Conservation (phyloP, 2,888 invertebrate genomes). For the Polymixis lichenea region DNA sequence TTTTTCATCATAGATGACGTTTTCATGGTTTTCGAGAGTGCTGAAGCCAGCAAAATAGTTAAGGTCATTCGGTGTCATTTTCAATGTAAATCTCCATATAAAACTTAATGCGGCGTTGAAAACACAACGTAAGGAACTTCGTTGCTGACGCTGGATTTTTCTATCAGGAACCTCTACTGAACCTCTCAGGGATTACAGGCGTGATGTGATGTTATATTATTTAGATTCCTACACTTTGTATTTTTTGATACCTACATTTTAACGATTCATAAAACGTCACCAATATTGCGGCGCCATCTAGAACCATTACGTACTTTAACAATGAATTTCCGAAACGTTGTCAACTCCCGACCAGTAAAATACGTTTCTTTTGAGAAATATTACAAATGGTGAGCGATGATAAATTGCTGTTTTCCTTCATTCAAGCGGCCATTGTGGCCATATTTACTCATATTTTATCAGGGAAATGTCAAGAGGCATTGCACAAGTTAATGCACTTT, state of each 20-base stretch:
- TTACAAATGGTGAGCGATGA: slow-evolving; percentile 39
- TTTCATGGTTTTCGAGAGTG: no score
- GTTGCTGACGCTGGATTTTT: no score
- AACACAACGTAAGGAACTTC: no score
- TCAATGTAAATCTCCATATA: no score
- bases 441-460: slow-evolving; percentile 19
- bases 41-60: no score
- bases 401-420: slow-evolving; percentile 41
- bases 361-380: slow-evolving; percentile 26
- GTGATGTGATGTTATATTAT: no score
- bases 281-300: slow-evolving; percentile 12
- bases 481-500: background rate
- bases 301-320: slow-evolving; percentile 14
- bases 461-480: background rate
- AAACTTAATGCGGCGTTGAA: no score
- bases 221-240: background rate
- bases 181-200: no score
- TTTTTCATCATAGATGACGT: no score
- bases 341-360: slow-evolving; percentile 22
- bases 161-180: no score
- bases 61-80: no score
- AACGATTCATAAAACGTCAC: background rate
- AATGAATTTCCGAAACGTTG: slow-evolving; percentile 45
- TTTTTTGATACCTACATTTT: background rate
- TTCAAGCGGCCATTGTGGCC: slow-evolving; percentile 12